Evolutionary conservation across 2,888 invertebrate genomes (phyloP).

Genomic region (Acronicta psi): DNA sequence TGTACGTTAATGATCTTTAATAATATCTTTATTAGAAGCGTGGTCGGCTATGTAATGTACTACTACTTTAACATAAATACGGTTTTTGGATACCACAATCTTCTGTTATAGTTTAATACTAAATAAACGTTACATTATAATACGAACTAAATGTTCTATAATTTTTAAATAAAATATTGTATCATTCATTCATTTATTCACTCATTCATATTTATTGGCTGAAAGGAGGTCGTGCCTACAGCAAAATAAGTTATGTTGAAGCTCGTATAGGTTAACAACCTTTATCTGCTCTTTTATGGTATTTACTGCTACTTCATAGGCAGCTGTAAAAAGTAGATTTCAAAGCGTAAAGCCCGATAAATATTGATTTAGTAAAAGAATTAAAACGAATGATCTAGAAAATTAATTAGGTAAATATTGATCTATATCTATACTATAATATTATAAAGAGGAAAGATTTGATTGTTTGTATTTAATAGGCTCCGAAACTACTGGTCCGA

Average conservation of each 20-base stretch:
- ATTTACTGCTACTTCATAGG: background rate
- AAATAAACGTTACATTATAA: too few species aligned
- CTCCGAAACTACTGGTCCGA: too few species aligned
- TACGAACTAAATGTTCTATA: too few species aligned
- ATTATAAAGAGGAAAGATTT: too few species aligned
- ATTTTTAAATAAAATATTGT: too few species aligned
- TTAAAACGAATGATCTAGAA: too few species aligned
- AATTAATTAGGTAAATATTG: too few species aligned
- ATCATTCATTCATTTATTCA: too few species aligned
- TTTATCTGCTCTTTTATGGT: background rate
- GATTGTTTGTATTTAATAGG: too few species aligned
- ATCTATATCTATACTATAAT: too few species aligned
- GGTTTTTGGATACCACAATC: conserved; percentile 24
- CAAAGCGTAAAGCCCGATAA: background rate
- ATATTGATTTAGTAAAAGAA: too few species aligned
- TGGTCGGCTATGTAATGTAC: conserved; percentile 1
- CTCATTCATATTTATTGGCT: conserved; percentile 7
- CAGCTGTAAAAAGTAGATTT: background rate
- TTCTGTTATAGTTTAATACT: too few species aligned
- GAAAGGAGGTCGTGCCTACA: conserved; percentile 6
- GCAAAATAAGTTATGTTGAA: conserved; percentile 23
- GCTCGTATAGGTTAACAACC: conserved; percentile 8
- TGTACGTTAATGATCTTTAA: conserved; percentile 66
- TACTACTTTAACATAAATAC: conserved; percentile 23
- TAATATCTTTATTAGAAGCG: conserved; percentile 61